These are phyloP conservation scores for Caerostris darwini DNA, from an alignment of 1,140 invertebrate species.

Conservation along the genomic window DNA sequence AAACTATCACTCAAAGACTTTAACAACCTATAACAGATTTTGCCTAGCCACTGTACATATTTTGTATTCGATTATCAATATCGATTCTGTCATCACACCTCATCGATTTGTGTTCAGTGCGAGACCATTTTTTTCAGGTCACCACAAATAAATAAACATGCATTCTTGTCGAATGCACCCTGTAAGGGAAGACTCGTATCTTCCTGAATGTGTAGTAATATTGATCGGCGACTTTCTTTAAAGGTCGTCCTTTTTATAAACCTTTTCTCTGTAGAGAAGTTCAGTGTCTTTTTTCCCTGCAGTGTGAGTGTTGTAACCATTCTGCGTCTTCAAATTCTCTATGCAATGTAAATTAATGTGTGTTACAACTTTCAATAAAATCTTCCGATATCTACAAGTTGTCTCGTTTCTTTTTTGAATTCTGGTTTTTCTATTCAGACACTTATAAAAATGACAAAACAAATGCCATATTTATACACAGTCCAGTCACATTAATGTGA, in stretches of 20 bases:
- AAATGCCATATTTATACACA: too few species aligned
- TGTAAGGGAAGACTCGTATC: not conserved
- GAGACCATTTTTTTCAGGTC: conserved; percentile 21
- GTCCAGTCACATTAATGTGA: too few species aligned
- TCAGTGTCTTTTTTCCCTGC: not conserved
- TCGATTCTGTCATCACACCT: not conserved
- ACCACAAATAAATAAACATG: not conserved
- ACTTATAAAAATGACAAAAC: too few species aligned
- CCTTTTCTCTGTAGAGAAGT: conserved; percentile 29
- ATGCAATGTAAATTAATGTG: conserved; percentile 46
- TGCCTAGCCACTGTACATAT: not conserved
- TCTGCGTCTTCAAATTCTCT: not conserved
- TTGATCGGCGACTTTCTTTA: not conserved
- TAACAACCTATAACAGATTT: not conserved
- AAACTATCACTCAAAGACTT: not conserved
- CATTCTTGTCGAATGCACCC: not conserved
- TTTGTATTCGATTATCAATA: not conserved
- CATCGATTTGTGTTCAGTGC: not conserved
- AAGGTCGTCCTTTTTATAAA: conserved; percentile 30
- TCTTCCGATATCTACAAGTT: not conserved
- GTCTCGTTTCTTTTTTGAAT: too few species aligned
- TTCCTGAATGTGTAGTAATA: not conserved
- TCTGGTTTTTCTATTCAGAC: too few species aligned
- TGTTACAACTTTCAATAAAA: conserved; percentile 43
- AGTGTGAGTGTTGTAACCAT: not conserved